phyloP scores from a whole-genome alignment of 2,888 invertebrate species.

The Eutolmus rufibarbis region DNA sequence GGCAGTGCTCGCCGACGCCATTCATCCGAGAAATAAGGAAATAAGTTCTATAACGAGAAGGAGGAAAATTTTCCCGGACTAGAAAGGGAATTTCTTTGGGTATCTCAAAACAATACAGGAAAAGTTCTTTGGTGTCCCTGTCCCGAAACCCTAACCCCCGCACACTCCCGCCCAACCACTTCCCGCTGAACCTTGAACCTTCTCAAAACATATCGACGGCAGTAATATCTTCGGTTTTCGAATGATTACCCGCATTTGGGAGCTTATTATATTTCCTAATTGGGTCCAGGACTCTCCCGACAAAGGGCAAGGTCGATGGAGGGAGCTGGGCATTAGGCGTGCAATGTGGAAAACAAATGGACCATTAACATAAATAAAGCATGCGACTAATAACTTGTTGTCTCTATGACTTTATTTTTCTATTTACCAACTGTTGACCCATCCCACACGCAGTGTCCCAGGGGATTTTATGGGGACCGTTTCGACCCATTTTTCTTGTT shows the following conservation, averaged over 20 bases:
- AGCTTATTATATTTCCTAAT: conserved; percentile 5
- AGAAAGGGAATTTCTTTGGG: neutral
- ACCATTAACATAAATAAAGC: conserved; percentile 20
- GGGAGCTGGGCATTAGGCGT: neutral
- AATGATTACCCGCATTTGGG: conserved; percentile 3
- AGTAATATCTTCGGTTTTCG: conserved; percentile 3
- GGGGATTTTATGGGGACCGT: neutral
- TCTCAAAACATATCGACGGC: neutral
- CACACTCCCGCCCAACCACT: neutral
- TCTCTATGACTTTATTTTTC: conserved; percentile 24
- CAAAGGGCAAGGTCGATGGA: neutral
- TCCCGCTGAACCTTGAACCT: neutral
- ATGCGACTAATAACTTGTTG: conserved; percentile 21
- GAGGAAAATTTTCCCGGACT: neutral
- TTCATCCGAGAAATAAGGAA: neutral
- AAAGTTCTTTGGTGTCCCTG: neutral
- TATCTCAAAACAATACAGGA: neutral
- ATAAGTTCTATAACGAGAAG: neutral
- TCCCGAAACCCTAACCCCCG: neutral
- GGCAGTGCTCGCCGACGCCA: neutral
- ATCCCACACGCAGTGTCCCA: neutral
- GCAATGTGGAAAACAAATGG: neutral
- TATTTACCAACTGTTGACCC: conserved; percentile 19
- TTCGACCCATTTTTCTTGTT: neutral
- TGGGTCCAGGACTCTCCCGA: neutral